Percentiles rank a stretch among this genome's conserved stretches.
phyloP scores from a whole-genome alignment of 2,797 vertebrate species.

The Pampus argenteus region DNA sequence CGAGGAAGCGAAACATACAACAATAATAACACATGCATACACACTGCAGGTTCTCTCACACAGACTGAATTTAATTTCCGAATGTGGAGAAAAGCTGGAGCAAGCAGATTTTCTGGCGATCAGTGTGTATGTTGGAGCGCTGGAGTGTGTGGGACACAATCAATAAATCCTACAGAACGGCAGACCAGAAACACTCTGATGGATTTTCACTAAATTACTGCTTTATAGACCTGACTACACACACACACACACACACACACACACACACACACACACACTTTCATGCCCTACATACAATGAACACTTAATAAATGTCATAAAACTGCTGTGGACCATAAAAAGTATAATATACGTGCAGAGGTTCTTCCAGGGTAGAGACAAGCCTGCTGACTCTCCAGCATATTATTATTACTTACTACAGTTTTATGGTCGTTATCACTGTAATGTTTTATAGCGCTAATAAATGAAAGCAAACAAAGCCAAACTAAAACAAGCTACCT shows the following conservation, averaged over 20 bases:
- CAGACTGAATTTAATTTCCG: conserved; percentile 31
- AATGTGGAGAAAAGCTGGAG: conserved; percentile 44
- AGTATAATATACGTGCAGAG: conserved; percentile 19
- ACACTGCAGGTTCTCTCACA: not conserved
- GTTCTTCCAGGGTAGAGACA: not conserved
- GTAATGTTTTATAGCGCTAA: conserved; percentile 21
- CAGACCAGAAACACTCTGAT: conserved; percentile 30
- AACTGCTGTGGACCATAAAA: conserved; percentile 49
- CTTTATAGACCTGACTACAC: conserved; percentile 33
- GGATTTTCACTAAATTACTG: conserved; percentile 46
- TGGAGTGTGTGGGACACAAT: conserved; percentile 40
- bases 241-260: conserved; percentile 3
- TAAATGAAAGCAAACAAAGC: conserved; percentile 7
- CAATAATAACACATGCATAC: no score
- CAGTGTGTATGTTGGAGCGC: conserved; percentile 12
- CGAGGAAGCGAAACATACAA: not conserved
- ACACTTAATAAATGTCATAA: conserved; percentile 43
- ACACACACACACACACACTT: conserved; percentile 1
- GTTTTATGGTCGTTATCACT: conserved; percentile 13
- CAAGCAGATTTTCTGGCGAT: conserved; percentile 56
- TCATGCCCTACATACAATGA: conserved; percentile 19
- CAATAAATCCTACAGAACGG: conserved; percentile 53
- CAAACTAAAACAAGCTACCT: conserved; percentile 1
- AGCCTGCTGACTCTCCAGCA: conserved; percentile 15
- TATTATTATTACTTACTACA: conserved; percentile 32